These are phyloP conservation scores for Telmatochromis sp. DNA, from an alignment of 2,113 vertebrate genomes.

Conservation along the genomic window DNA sequence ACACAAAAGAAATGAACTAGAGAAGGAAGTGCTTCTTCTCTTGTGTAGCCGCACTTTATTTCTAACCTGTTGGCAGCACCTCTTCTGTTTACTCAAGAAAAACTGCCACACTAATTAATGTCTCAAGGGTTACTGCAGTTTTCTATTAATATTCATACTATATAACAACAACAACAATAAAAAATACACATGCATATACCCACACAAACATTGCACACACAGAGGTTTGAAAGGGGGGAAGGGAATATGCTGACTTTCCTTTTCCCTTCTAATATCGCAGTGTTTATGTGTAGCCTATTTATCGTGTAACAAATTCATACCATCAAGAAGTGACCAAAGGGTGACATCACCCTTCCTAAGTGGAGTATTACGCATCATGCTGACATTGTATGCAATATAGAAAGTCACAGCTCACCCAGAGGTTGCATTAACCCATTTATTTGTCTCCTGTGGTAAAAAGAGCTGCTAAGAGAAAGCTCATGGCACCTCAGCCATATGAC, in stretches of 20 bases:
- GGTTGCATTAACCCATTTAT: not conserved
- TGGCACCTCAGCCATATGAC: not conserved
- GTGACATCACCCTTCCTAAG: not conserved
- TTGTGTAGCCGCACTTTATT: not conserved
- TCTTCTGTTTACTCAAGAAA: not conserved
- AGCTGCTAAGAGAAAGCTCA: not conserved
- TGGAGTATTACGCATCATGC: not conserved
- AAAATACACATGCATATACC: not conserved
- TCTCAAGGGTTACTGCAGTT: not conserved
- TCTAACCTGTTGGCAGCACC: not conserved
- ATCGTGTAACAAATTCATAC: not conserved
- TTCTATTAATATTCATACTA: not conserved
- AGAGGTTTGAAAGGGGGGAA: not conserved
- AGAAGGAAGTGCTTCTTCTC: not conserved
- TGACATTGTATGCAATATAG: not conserved
- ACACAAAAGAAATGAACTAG: not conserved
- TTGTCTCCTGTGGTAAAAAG: constrained; percentile 8
- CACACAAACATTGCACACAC: not conserved
- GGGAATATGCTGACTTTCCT: not conserved
- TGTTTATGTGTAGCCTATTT: not conserved
- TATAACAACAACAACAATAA: not conserved
- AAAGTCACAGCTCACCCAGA: constrained; percentile 1
- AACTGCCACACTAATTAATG: not conserved
- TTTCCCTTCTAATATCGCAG: not conserved
- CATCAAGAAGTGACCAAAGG: not conserved